A percentile compares a stretch with the other conserved stretches of the same genome.
Evolutionary conservation across 1,140 invertebrate species (phyloP).

Genomic region (Phthorimaea operculella): DNA sequence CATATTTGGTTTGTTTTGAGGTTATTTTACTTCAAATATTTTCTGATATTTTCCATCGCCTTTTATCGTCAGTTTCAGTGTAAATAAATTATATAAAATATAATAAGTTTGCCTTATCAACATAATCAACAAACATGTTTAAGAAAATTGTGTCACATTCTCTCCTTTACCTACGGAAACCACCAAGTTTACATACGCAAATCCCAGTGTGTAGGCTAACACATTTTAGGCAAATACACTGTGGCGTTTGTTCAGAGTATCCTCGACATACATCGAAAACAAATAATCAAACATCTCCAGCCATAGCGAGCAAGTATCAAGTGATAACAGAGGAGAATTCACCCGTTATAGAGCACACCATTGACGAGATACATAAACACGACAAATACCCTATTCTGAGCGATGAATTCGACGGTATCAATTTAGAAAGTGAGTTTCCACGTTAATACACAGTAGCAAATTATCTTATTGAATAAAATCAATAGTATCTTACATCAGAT

Average conservation of each 20-base stretch:
- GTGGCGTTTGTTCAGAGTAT: slow-evolving; percentile 62
- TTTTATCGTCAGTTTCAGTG: background rate
- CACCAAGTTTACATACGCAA: background rate
- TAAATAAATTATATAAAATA: background rate
- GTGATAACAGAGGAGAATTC: slow-evolving; percentile 73
- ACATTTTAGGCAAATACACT: slow-evolving; percentile 32
- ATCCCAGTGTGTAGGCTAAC: background rate
- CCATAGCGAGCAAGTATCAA: slow-evolving; percentile 67
- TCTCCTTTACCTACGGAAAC: slow-evolving; percentile 1
- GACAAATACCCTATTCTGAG: slow-evolving; percentile 54
- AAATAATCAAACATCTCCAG: slow-evolving; percentile 39
- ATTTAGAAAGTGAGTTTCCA: slow-evolving; percentile 61
- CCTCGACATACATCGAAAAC: slow-evolving; percentile 61
- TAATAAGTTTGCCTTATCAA: background rate
- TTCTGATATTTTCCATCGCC: too few species aligned
- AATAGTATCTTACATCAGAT: too few species aligned
- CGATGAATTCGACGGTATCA: slow-evolving; percentile 67
- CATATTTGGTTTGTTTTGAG: background rate
- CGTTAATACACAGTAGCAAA: too few species aligned
- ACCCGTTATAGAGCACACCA: slow-evolving; percentile 73
- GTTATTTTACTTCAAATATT: background rate
- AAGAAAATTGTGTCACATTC: slow-evolving; percentile 23
- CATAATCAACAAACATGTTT: slow-evolving; percentile 17
- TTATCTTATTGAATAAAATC: too few species aligned
- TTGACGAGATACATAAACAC: slow-evolving; percentile 69